Evolutionary conservation across 2,797 vertebrate species (phyloP).

Genomic region (Valencia hispanica): DNA sequence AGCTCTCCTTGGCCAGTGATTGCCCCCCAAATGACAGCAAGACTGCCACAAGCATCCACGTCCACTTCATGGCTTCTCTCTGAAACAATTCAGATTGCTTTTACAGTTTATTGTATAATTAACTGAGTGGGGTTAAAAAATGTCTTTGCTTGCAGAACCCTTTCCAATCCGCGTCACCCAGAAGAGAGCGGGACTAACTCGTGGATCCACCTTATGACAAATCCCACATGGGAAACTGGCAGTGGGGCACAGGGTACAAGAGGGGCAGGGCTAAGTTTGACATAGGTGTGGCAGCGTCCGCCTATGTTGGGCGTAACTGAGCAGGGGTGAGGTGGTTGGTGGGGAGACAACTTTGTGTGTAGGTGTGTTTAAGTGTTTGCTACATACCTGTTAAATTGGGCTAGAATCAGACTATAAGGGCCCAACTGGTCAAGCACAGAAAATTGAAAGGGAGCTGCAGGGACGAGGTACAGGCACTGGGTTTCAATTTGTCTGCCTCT

Average conservation of each 20-base stretch:
- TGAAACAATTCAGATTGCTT: conserved; percentile 31
- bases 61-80: conserved; percentile 82
- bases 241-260: conserved; percentile 64
- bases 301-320: conserved; percentile 56
- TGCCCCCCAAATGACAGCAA: conserved; percentile 75
- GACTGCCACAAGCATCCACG: conserved; percentile 77
- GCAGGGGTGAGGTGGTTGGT: conserved; percentile 50
- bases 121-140: conserved; percentile 20
- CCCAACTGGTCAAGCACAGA: conserved; percentile 16
- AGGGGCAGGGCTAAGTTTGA: conserved; percentile 79
- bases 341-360: conserved; percentile 51
- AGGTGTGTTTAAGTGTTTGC: conserved; percentile 39
- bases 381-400: conserved; percentile 45
- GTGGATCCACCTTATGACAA: conserved; percentile 80
- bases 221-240: conserved; percentile 72
- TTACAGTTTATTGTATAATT: conserved; percentile 50
- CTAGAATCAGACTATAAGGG: conserved; percentile 49
- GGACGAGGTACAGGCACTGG: conserved; percentile 3
- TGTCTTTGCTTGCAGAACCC: conserved; percentile 67
- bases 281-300: conserved; percentile 60
- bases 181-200: conserved; percentile 83
- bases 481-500: conserved; percentile 5
- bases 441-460: conserved; percentile 17
- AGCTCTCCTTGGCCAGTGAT: conserved; percentile 73
- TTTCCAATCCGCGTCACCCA: conserved; percentile 80